phyloP scores from a whole-genome alignment of 1,140 invertebrate genomes.

The Drosophila pachea region DNA sequence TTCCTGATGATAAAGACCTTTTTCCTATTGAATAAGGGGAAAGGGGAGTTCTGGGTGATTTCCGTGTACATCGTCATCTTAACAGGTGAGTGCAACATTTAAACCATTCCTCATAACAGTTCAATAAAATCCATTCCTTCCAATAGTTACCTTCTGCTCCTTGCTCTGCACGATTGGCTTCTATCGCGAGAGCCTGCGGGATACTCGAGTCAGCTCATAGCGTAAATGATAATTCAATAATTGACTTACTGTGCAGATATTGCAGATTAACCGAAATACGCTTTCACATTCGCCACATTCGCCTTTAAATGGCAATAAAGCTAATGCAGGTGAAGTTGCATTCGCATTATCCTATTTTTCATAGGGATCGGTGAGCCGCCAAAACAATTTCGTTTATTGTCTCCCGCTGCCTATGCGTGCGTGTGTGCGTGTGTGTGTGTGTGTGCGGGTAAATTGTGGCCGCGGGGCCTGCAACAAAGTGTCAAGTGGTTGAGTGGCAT shows the following conservation, averaged over 20 bases:
- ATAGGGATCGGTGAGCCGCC: background rate
- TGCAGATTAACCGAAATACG: no score
- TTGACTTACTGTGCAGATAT: no score
- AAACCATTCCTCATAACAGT: no score
- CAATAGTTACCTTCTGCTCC: no score
- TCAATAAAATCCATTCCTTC: no score
- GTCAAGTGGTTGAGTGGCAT: slow-evolving; percentile 31
- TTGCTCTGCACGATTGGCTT: no score
- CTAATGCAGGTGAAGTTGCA: background rate
- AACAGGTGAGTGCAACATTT: background rate
- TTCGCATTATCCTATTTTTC: background rate
- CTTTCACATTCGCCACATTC: background rate
- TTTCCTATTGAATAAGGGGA: no score
- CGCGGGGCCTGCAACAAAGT: slow-evolving; percentile 9
- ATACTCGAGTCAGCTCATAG: no score
- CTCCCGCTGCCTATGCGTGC: background rate
- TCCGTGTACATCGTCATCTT: no score
- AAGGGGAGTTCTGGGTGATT: no score
- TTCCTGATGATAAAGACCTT: no score
- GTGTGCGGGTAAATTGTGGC: background rate
- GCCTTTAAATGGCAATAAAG: slow-evolving; percentile 8
- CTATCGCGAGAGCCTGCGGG: no score
- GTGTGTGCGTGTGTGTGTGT: background rate
- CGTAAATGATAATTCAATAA: background rate
- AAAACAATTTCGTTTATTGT: slow-evolving; percentile 30